These are phyloP conservation scores for Dryococelus australis DNA, from an alignment of 2,888 invertebrate species.

Conservation along the genomic window DNA sequence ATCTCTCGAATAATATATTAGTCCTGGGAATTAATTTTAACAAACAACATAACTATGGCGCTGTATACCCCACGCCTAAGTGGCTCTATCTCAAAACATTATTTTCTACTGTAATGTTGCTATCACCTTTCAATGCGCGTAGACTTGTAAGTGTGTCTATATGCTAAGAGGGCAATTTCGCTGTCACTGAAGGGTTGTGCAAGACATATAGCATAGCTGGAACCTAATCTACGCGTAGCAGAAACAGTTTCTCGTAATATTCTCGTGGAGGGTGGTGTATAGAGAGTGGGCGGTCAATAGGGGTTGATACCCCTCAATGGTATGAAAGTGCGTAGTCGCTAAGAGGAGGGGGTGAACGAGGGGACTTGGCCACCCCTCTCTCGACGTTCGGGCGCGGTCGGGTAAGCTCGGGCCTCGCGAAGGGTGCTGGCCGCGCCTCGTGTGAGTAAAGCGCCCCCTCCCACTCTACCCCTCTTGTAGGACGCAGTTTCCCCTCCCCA, in stretches of 20 bases:
- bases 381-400: not conserved
- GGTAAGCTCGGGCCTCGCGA: not conserved
- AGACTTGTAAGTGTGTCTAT: not conserved
- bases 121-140: not conserved
- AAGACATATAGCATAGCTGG: not conserved
- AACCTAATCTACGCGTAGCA: not conserved
- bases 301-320: slow-evolving; percentile 11
- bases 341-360: not conserved
- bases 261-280: not conserved
- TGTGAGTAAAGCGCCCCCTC: too few species aligned
- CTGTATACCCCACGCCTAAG: not conserved
- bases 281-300: not conserved
- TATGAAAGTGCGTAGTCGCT: not conserved
- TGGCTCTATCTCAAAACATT: not conserved
- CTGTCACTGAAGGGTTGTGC: not conserved
- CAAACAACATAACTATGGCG: too few species aligned
- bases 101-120: not conserved
- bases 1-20: too few species aligned
- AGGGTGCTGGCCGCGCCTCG: not conserved
- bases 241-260: not conserved
- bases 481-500: not conserved
- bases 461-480: not conserved
- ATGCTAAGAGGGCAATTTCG: not conserved
- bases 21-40: too few species aligned
- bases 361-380: not conserved